Base-by-base conservation (phyloP, 2,888 invertebrate species). In the Desoria tigrina region DNA sequence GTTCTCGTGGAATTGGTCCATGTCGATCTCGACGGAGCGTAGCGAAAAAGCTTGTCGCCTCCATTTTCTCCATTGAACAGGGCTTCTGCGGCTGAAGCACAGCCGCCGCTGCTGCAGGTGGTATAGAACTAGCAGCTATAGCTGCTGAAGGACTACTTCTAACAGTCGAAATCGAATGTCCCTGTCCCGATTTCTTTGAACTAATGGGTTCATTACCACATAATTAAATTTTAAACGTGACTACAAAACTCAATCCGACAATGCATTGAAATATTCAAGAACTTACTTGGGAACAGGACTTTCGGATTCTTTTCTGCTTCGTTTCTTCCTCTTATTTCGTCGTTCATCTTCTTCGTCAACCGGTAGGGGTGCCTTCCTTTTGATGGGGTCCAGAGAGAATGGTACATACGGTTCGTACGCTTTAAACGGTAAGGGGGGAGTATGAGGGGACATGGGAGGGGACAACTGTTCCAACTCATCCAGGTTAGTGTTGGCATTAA, bases 21-120 rank as follows among this genome's bases (percentile, higher is more conserved):
- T 74, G 74, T 74, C 88, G 87, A 78, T 90, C 90, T 78, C 92
- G 92, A 16, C 93, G 90, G 68, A 94, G 84, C 81, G 93, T 92
- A 0, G 93, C 93, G 79, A 94, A 94, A 14, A 94, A 83, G 79
- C 92, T 92, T 9, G 93, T 93, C 77, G 92, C 91, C 61, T 89
- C 89, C 78, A 93, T 91, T 79, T 92, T 93, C 77, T 90, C 88
- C 69, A 69, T 69, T 16, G 21, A 51, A 54, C 9, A 54, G 62
- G 1, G 50, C 54, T 21, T 60, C 57, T 11, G 49, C 14, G 14
- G 61, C 62, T 21, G 21, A 42, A 39, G 23, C 39, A 39, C 14
- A 54, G 24, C 14, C 24, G 51, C 9, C 24, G 6, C 18, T 16
- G 21, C 7, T 51, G 3, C 6, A 26, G 7, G 24, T 51, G n/a